Base-by-base conservation (phyloP, 2,113 vertebrate species). In the Recurvirostra avosetta region DNA sequence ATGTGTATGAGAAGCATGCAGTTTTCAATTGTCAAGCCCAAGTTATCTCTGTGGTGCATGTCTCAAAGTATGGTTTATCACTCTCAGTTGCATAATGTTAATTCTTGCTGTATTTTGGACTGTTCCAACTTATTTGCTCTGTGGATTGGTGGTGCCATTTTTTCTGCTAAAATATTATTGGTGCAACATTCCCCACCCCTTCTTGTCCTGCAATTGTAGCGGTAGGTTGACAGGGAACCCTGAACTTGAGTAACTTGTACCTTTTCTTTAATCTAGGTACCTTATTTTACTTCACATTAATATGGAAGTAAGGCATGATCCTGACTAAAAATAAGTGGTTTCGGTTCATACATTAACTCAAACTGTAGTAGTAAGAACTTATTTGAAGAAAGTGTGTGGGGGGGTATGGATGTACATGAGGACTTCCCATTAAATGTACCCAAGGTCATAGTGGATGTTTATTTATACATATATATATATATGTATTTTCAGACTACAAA, bases 401-500 rank as follows among this genome's bases (percentile, higher is more conserved):
- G 49, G 22, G 49, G 2, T 36, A 6, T 21, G 26, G 43, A 17
- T 75, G 36, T 62, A 47, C 21, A 17, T 11, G 27, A 71, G 22
- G 32, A 70, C 16, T 45, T 87, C 19, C 19, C 11, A 2, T 66
- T 62, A 52, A 71, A 41, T 74, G 56, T 65, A 19, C 56, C 19
- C 5, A 10, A 11, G 12, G 21, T 47, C 36, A 27, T 3, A 71
- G 59, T 61, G 22, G 34, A 27, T 41, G 13, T 47, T 84, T 63
- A 4, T 23, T 50, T 49, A 16, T 34, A 7, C 32, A 0, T 7
- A 4, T 34, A 32, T n/a, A 4, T 36, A 12, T 32, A 18, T n/a
- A 8, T 32, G 10, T 47, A 8, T 47, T 34, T 40, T 70, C 22
- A 49, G 45, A 50, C 40, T 81, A 13, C 26, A 85, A 55, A 62